A percentile compares a stretch with the other conserved stretches of the same genome.
These are phyloP conservation scores for Platanista minor DNA, from an alignment of 2,113 vertebrate species.

Conservation along the genomic window DNA sequence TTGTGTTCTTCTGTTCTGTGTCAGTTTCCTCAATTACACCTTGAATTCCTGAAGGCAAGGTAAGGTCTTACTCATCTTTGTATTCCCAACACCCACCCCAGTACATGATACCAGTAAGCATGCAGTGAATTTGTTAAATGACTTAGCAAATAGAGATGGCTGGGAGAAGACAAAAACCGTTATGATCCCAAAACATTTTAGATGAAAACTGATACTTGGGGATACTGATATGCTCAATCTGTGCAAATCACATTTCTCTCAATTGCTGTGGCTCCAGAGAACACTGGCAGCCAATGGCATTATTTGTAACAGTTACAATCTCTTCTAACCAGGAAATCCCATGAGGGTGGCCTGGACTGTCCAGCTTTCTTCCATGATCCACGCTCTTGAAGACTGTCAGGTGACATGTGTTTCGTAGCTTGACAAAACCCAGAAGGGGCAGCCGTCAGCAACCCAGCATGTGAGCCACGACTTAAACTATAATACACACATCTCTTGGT, in stretches of 20 bases:
- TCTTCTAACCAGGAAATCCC: not conserved
- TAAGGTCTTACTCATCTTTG: not conserved
- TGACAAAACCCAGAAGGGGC: not conserved
- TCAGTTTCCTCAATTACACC: not conserved
- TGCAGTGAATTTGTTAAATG: not conserved
- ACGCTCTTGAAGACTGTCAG: not conserved
- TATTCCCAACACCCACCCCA: not conserved
- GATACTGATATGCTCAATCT: not conserved
- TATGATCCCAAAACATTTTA: not conserved
- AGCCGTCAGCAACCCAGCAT: not conserved
- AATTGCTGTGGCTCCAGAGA: not conserved
- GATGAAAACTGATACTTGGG: not conserved
- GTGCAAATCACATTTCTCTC: not conserved
- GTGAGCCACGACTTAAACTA: not conserved
- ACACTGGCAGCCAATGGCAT: not conserved
- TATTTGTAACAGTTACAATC: not conserved
- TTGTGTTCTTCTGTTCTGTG: not conserved
- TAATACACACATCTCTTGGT: not conserved
- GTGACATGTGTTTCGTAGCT: not conserved
- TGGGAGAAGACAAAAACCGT: not conserved
- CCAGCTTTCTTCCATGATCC: not conserved
- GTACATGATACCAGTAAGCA: not conserved
- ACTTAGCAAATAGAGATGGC: not conserved
- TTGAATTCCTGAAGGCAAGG: not conserved
- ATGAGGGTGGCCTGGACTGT: not conserved